These are phyloP conservation scores for Serranus cabrilla DNA, from an alignment of 2,797 vertebrate genomes.

Conservation along the genomic window DNA sequence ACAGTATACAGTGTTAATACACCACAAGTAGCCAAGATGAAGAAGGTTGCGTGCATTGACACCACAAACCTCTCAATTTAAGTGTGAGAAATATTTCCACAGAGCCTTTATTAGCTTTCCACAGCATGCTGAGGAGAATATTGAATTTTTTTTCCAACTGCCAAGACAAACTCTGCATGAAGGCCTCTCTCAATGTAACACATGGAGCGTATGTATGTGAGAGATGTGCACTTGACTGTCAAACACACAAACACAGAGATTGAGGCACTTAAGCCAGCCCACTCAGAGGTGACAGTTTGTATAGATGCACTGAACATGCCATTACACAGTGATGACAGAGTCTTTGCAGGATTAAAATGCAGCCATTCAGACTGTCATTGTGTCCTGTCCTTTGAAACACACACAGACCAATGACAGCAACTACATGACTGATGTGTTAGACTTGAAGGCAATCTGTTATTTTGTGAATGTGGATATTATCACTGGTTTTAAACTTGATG, in stretches of 20 bases:
- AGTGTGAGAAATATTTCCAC: slow-evolving; percentile 31
- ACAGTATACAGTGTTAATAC: slow-evolving; percentile 6
- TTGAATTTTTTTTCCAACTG: slow-evolving; percentile 30
- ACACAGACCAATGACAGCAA: not conserved
- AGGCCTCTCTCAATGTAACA: slow-evolving; percentile 47
- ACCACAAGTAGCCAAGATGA: not conserved
- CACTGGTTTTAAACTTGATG: not conserved
- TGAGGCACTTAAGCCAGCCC: slow-evolving; percentile 31
- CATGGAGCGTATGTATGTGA: slow-evolving; percentile 12
- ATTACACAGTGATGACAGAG: slow-evolving; percentile 45
- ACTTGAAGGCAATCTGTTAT: not conserved
- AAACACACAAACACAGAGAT: slow-evolving; percentile 11
- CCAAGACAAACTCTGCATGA: slow-evolving; percentile 58
- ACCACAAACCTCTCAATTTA: slow-evolving; percentile 30
- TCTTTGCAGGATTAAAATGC: slow-evolving; percentile 27
- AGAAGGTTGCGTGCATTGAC: slow-evolving; percentile 7
- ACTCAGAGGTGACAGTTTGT: slow-evolving; percentile 49
- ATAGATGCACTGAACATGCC: slow-evolving; percentile 20
- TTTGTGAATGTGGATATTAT: slow-evolving; percentile 4
- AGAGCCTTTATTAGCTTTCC: slow-evolving; percentile 41
- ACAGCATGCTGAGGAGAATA: slow-evolving; percentile 32
- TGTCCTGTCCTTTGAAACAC: slow-evolving; percentile 27
- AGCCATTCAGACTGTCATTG: slow-evolving; percentile 1
- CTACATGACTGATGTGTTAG: not conserved
- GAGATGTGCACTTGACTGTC: slow-evolving; percentile 42